These are phyloP conservation scores for Drosophila austrosaltans DNA, from an alignment of 2,888 invertebrate species.

Conservation along the genomic window DNA sequence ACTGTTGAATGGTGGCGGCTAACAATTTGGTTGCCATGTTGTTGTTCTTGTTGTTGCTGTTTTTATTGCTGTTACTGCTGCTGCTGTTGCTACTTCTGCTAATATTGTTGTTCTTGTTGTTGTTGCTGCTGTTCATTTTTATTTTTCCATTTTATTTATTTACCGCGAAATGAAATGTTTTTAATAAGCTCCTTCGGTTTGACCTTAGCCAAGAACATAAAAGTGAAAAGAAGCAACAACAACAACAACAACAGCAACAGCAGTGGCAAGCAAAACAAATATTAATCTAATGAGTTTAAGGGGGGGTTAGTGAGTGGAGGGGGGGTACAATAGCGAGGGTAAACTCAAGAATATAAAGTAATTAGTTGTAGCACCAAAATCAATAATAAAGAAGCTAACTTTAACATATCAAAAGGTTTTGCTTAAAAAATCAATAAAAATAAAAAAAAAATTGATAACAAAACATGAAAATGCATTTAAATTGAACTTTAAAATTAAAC, in stretches of 20 bases:
- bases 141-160: constrained; percentile 61
- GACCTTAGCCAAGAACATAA: constrained; percentile 11
- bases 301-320: not conserved
- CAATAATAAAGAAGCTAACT: too few relatives aligned
- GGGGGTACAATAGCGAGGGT: not conserved
- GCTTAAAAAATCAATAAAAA: too few relatives aligned
- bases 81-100: constrained; percentile 10
- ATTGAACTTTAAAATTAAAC: too few relatives aligned
- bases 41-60: constrained; percentile 33
- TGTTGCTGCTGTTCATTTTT: constrained; percentile 19
- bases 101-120: constrained; percentile 9
- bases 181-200: constrained; percentile 48
- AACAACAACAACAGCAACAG: not conserved
- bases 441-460: too few relatives aligned
- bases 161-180: constrained; percentile 50
- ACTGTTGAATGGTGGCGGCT: constrained; percentile 66
- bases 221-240: not conserved
- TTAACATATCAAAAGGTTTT: too few relatives aligned
- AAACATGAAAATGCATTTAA: too few relatives aligned
- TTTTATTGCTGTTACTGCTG: constrained; percentile 22
- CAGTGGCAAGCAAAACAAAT: constrained; percentile 1
- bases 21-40: constrained; percentile 44
- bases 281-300: not conserved
- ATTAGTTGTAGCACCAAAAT: not conserved
- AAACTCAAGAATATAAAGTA: not conserved